Evolutionary conservation across 2,888 invertebrate species (phyloP), one percentile per base, ranked within the genome.

Genomic region (Andricus quercusramuli): DNA sequence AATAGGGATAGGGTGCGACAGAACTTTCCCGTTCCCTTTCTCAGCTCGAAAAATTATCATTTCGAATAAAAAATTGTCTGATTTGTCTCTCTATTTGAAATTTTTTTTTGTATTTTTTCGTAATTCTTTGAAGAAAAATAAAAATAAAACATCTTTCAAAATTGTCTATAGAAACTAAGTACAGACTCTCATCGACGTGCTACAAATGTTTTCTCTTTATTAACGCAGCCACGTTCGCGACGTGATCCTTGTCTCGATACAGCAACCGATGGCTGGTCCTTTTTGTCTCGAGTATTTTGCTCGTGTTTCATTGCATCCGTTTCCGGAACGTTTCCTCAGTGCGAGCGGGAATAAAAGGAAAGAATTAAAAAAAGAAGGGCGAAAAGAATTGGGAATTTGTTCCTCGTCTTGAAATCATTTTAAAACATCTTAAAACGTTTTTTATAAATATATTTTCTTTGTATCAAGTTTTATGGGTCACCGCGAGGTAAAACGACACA

Each of bases 281-380:
- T 47, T 70, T 70, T 70, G 70, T 70, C 70, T 51, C 47, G 29
- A 32, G 44, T 8, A 70, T 70, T 70, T 70, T 51, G 29, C 70
- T 70, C 70, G 70, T 70, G 20, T 70, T 70, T 70, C 47, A 70
- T 70, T 70, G 70, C 47, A 29, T 70, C 70, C 70, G 70, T 70
- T 47, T 25, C 70, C 51, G 70, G 20, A 70, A 70, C 70, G 20
- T 15, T 70, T 70, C 47, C 47, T 51, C 47, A 47, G 51, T 51
- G 51, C 17, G 32, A 51, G 47, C 47, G 51, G 20, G 29, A 51
- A 25, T 51, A 51, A 70, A 51, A 51, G 47, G 47, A 22, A 11
- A 22, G 41, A 29, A 59, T 59, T 22, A 11, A 51, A 51, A 51
- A 68, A 70, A 70, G 68, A 47, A 22, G 17, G 5, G 11, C 20